A percentile compares a stretch with the other conserved stretches of the same genome.
phyloP scores from a whole-genome alignment of 2,113 vertebrate genomes.

The Myiopsitta monachus region DNA sequence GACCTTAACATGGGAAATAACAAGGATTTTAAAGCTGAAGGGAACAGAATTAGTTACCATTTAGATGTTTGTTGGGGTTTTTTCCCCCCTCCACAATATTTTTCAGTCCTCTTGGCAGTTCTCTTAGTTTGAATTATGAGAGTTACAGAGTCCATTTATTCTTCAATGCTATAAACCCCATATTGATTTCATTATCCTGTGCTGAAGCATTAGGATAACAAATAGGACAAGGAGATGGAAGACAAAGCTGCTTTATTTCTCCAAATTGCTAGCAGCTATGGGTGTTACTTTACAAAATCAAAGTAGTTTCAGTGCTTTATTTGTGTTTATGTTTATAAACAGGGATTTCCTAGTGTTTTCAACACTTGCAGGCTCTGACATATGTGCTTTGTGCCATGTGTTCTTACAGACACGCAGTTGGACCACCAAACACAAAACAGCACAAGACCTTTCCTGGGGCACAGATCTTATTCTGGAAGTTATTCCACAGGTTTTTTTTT shows the following conservation, averaged over 20 bases:
- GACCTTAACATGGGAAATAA: not conserved
- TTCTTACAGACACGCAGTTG: not conserved
- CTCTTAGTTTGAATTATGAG: not conserved
- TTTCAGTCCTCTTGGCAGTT: not conserved
- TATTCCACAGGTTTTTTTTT: not conserved
- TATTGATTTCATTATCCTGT: not conserved
- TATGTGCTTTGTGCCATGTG: not conserved
- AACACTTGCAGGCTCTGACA: not conserved
- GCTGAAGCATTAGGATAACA: not conserved
- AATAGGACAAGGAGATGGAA: not conserved
- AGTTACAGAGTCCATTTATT: not conserved
- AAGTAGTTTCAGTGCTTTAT: not conserved
- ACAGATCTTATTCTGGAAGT: not conserved
- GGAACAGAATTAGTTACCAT: not conserved
- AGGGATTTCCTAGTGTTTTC: not conserved
- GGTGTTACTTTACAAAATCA: not conserved
- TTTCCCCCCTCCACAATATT: too few relatives aligned
- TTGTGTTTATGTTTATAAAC: not conserved
- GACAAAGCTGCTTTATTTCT: not conserved
- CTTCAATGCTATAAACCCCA: not conserved
- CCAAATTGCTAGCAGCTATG: not conserved
- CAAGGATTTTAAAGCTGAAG: not conserved
- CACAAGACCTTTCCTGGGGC: not conserved
- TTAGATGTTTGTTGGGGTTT: not conserved
- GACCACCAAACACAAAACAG: accelerated